phyloP scores from a whole-genome alignment of 2,797 vertebrate species.

The Petrocephalus schoutedeni region DNA sequence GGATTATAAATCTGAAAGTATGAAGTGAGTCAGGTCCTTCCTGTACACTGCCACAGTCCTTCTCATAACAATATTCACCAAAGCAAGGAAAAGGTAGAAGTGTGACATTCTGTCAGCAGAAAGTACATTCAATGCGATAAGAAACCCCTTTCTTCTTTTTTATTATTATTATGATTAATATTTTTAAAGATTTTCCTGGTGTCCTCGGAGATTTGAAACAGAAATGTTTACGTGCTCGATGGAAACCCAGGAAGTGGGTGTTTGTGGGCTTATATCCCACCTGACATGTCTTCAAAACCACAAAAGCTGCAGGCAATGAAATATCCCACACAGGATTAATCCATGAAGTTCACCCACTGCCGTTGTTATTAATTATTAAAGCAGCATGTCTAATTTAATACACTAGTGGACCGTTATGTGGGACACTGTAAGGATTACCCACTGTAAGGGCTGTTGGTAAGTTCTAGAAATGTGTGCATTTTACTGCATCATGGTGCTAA shows the following conservation, averaged over 20 bases:
- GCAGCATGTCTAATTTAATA: constrained; percentile 26
- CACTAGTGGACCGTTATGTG: constrained; percentile 27
- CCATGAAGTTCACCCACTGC: constrained; percentile 35
- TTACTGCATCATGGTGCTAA: not conserved
- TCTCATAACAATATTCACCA: constrained; percentile 22
- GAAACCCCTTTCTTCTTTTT: constrained; percentile 11
- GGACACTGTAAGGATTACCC: constrained; percentile 18
- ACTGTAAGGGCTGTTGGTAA: constrained; percentile 27
- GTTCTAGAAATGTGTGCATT: not conserved
- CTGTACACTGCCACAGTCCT: constrained; percentile 16
- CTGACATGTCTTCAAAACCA: constrained; percentile 24
- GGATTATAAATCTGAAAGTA: constrained; percentile 30
- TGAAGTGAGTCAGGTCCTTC: not conserved
- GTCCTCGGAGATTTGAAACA: constrained; percentile 37
- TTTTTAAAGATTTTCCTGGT: constrained; percentile 24
- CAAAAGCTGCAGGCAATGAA: constrained; percentile 14
- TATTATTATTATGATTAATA: not conserved
- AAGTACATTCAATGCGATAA: constrained; percentile 36
- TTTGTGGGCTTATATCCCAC: constrained; percentile 38
- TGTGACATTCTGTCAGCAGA: not conserved
- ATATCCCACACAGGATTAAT: constrained; percentile 37
- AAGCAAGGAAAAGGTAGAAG: not conserved
- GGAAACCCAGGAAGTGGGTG: constrained; percentile 31
- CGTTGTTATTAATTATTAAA: constrained; percentile 43
- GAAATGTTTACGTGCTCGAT: constrained; percentile 27